Conservation (phyloP, 1,140 invertebrate species). For the Papilio aristodemus region DNA sequence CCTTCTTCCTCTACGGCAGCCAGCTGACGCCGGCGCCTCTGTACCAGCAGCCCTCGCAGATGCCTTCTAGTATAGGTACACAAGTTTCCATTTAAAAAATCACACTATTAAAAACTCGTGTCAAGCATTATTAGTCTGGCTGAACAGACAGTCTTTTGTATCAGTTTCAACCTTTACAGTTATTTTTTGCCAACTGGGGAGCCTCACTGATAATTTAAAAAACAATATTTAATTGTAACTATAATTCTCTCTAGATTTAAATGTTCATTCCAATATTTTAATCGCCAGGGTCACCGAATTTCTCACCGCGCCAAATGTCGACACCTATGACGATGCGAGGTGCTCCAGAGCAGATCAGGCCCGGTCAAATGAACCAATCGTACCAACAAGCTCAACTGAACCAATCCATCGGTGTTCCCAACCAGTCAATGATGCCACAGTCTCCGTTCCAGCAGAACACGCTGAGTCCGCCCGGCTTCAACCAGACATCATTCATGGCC, state of each 20-base stretch:
- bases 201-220: too few relatives aligned
- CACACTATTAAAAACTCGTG: too few relatives aligned
- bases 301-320: constrained; percentile 77
- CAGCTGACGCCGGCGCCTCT: constrained; percentile 80
- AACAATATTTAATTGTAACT: neutral
- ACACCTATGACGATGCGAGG: constrained; percentile 74
- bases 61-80: constrained; percentile 56
- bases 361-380: constrained; percentile 60
- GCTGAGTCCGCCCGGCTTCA: constrained; percentile 59
- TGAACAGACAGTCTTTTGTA: too few relatives aligned
- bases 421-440: constrained; percentile 57
- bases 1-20: constrained; percentile 95
- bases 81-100: neutral
- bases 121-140: too few relatives aligned
- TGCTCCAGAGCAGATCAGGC: constrained; percentile 60
- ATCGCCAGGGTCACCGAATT: constrained; percentile 72
- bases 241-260: neutral
- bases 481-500: constrained; percentile 64
- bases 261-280: neutral
- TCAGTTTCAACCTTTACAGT: too few relatives aligned
- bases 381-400: constrained; percentile 60
- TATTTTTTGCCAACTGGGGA: too few relatives aligned
- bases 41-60: constrained; percentile 56
- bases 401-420: constrained; percentile 58
- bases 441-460: constrained; percentile 62